These are phyloP conservation scores for Gymnorhina tibicen DNA, from an alignment of 2,113 vertebrate genomes.

Conservation along the genomic window DNA sequence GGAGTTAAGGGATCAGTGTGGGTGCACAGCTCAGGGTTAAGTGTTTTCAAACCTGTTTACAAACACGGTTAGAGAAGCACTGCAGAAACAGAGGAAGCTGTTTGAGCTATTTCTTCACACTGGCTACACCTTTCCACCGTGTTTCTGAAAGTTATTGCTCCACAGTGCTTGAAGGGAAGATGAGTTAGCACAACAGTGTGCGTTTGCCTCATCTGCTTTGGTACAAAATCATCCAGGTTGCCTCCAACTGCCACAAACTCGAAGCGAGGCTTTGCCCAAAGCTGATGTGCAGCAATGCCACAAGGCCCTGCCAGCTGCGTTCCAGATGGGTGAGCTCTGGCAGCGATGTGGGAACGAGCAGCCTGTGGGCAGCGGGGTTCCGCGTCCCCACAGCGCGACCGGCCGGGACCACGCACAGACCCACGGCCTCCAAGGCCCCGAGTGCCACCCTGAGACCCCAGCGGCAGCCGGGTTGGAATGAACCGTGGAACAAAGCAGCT, in stretches of 20 bases:
- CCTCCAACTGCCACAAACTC: background rate
- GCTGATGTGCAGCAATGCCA: background rate
- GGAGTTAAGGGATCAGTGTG: background rate
- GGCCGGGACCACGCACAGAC: background rate
- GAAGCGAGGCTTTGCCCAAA: background rate
- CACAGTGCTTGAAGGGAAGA: constrained; percentile 10
- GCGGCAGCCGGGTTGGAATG: background rate
- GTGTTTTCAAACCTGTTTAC: background rate
- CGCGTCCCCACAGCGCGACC: background rate
- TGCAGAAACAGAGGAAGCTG: constrained; percentile 36
- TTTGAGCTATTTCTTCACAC: constrained; percentile 26
- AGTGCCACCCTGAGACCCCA: background rate
- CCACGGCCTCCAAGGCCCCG: background rate
- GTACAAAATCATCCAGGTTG: background rate
- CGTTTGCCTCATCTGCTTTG: background rate
- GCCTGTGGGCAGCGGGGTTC: background rate
- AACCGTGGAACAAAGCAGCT: background rate
- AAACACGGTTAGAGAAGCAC: background rate
- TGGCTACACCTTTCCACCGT: background rate
- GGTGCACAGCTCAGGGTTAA: background rate
- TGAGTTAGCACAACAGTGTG: background rate
- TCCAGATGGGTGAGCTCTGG: background rate
- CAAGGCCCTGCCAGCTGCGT: background rate
- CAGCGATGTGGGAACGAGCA: background rate
- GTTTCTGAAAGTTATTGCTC: constrained; percentile 36